phyloP scores from a whole-genome alignment of 2,888 invertebrate genomes.

The Caenorhabditis sp. region DNA sequence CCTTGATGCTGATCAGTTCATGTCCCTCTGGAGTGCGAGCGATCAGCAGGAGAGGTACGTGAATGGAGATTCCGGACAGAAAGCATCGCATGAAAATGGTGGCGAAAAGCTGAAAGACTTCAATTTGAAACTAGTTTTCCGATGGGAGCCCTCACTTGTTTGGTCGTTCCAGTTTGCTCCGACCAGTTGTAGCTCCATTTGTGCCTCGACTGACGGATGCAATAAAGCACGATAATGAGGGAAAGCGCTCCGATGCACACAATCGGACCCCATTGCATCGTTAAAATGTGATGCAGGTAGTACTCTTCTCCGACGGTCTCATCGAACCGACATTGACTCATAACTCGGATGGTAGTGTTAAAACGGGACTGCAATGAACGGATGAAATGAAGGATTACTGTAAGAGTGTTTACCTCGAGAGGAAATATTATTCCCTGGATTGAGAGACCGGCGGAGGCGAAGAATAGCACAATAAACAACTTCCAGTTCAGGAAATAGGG shows the following conservation, averaged over 20 bases:
- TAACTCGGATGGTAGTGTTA: constrained; percentile 53
- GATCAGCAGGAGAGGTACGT: constrained; percentile 60
- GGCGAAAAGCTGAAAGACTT: constrained; percentile 39
- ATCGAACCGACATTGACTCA: constrained; percentile 61
- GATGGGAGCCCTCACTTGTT: no score
- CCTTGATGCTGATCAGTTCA: constrained; percentile 57
- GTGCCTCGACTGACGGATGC: constrained; percentile 60
- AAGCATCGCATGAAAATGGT: constrained; percentile 64
- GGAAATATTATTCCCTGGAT: constrained; percentile 27
- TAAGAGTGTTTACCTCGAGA: constrained; percentile 27
- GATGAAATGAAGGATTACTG: neutral
- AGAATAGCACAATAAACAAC: constrained; percentile 26
- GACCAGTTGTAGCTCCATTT: constrained; percentile 70
- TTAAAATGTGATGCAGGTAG: constrained; percentile 50
- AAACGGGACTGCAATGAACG: constrained; percentile 32
- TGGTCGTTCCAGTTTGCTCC: constrained; percentile 54
- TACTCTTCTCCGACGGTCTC: constrained; percentile 62
- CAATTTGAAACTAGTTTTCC: no score
- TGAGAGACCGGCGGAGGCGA: constrained; percentile 30
- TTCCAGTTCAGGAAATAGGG: constrained; percentile 42
- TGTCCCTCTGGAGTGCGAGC: constrained; percentile 46
- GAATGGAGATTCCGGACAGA: constrained; percentile 58
- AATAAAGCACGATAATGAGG: constrained; percentile 46
- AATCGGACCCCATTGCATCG: constrained; percentile 62
- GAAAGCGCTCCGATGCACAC: constrained; percentile 51